Percentiles rank a stretch among this genome's conserved stretches.
phyloP scores from a whole-genome alignment of 92 coral and sea anemone species.

The Palythoa grandiflora region DNA sequence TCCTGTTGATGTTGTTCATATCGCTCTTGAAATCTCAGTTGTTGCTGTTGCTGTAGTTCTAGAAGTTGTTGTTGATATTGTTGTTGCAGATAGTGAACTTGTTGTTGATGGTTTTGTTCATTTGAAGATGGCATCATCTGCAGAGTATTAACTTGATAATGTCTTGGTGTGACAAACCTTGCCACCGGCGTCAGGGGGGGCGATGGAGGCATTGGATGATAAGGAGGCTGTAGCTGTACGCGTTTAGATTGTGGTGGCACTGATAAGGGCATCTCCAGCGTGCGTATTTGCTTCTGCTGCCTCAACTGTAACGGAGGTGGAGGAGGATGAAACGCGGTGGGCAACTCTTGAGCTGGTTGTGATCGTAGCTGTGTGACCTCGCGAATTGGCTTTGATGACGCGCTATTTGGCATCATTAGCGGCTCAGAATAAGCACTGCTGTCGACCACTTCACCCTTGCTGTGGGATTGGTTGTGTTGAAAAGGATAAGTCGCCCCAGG shows the following conservation, averaged over 20 bases:
- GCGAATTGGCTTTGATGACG: not conserved
- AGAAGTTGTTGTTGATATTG: not conserved
- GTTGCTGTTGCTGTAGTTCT: not conserved
- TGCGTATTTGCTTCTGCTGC: not conserved
- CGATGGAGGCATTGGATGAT: conserved; percentile 4
- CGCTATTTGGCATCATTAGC: not conserved
- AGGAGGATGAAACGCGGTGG: not conserved
- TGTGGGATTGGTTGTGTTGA: conserved; percentile 1
- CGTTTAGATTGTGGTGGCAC: not conserved
- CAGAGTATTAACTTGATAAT: not conserved
- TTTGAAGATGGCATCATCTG: not conserved
- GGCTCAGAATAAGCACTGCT: not conserved
- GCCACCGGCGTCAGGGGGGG: conserved; percentile 24
- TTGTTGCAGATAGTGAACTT: not conserved
- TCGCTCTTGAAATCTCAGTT: not conserved
- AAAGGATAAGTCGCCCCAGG: not conserved
- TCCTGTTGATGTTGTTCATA: conserved; percentile 5
- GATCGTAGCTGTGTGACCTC: not conserved
- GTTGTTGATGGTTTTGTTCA: not conserved
- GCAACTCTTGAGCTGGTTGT: not conserved
- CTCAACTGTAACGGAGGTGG: not conserved
- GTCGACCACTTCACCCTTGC: not conserved
- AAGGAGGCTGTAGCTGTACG: not conserved
- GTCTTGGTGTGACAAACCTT: not conserved
- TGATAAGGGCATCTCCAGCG: not conserved